Percentiles rank a stretch among this genome's conserved stretches.
Evolutionary conservation across 2,888 invertebrate species (phyloP).

Genomic region (Eupithecia inturbata): DNA sequence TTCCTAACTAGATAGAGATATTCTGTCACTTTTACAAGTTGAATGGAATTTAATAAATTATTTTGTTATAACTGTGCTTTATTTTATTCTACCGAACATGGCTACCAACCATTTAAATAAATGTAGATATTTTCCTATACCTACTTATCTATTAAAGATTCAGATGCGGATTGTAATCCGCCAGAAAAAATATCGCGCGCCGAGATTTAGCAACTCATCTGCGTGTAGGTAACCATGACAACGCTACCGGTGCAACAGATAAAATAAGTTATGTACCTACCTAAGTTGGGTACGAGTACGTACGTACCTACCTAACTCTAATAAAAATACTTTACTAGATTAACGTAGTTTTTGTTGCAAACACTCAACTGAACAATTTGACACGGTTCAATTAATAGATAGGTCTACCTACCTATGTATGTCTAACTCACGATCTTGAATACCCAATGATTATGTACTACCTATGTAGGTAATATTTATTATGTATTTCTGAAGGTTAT

Average conservation of each 20-base stretch:
- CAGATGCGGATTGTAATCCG: no score
- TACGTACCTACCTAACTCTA: neutral
- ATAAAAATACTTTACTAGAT: neutral
- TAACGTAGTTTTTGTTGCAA: slow-evolving; percentile 10
- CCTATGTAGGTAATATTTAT: neutral
- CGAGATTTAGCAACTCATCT: no score
- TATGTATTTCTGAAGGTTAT: neutral
- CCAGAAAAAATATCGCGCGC: no score
- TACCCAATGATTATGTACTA: neutral
- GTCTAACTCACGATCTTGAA: neutral
- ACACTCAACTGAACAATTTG: neutral
- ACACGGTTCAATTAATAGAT: neutral
- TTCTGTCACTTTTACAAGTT: slow-evolving; percentile 20
- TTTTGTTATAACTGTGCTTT: slow-evolving; percentile 21
- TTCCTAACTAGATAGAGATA: slow-evolving; percentile 8
- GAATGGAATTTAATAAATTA: slow-evolving; percentile 20
- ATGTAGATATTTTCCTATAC: neutral
- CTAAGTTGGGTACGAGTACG: neutral
- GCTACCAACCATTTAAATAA: neutral
- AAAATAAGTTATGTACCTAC: no score
- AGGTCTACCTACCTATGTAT: neutral
- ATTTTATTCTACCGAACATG: neutral
- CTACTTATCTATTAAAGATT: no score
- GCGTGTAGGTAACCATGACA: no score
- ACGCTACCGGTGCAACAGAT: no score